Percentiles rank a stretch among this genome's conserved stretches.
Conservation (phyloP, 2,888 invertebrate genomes). For the Ellobium chinense region DNA sequence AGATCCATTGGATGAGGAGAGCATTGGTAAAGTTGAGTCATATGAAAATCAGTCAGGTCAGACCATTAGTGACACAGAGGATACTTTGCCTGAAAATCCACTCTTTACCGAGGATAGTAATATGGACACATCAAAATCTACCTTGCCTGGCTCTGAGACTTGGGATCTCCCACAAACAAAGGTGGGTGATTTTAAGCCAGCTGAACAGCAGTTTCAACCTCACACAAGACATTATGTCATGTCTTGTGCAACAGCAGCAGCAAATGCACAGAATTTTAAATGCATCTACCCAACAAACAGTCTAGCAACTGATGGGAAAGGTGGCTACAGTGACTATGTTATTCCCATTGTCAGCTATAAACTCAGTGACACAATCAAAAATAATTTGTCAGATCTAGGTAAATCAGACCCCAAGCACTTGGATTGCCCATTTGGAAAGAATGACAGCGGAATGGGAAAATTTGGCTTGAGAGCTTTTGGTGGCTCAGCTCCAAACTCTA, state of each 20-base stretch:
- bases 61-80: conserved; percentile 6
- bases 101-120: conserved; percentile 26
- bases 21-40: not conserved
- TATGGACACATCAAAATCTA: not conserved
- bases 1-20: not conserved
- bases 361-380: not conserved
- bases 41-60: not conserved
- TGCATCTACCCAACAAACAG: not conserved
- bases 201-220: not conserved
- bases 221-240: too few relatives aligned
- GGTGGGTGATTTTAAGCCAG: not conserved
- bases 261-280: not conserved
- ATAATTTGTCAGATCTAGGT: not conserved
- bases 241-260: not conserved
- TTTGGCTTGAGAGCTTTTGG: not conserved
- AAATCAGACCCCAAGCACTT: not conserved
- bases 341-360: conserved; percentile 32
- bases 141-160: not conserved
- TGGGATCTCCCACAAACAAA: not conserved
- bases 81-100: conserved; percentile 32
- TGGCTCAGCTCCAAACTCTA: not conserved
- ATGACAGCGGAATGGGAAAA: not conserved
- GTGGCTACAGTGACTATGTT: conserved; percentile 6
- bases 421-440: not conserved
- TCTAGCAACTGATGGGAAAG: not conserved